Percentiles rank a stretch among this genome's conserved stretches.
Conservation (phyloP, 2,797 vertebrate genomes). For the Gambelia wislizenii region DNA sequence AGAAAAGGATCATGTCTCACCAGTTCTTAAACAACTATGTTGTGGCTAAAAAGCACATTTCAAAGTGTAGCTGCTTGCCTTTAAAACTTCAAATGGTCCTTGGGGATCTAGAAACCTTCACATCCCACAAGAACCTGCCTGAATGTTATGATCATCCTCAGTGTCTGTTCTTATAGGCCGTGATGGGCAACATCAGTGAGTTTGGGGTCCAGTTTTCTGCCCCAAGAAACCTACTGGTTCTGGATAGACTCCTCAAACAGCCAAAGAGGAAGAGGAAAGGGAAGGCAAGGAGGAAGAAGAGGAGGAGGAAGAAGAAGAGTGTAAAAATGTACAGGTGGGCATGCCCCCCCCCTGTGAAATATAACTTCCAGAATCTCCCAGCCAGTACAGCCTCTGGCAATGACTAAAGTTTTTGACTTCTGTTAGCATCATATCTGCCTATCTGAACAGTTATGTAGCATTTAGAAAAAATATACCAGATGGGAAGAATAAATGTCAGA, state of each 20-base stretch:
- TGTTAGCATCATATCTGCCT: neutral
- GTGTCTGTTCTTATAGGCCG: too few species aligned
- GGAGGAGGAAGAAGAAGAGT: too few species aligned
- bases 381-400: neutral
- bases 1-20: neutral
- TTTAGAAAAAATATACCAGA: neutral
- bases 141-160: too few species aligned
- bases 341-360: too few species aligned
- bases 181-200: neutral
- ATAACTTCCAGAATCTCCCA: too few species aligned
- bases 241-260: too few species aligned
- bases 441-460: neutral
- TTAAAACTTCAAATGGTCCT: neutral
- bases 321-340: too few species aligned
- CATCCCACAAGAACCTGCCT: too few species aligned
- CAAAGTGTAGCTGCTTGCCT: neutral
- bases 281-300: too few species aligned
- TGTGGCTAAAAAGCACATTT: neutral
- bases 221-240: too few species aligned
- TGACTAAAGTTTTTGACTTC: neutral
- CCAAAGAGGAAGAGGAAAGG: too few species aligned
- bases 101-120: neutral
- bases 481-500: constrained; percentile 26
- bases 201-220: too few species aligned
- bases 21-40: neutral